These are phyloP conservation scores for Peromyscus aztecus DNA, from an alignment of 2,797 vertebrate genomes.

Conservation along the genomic window DNA sequence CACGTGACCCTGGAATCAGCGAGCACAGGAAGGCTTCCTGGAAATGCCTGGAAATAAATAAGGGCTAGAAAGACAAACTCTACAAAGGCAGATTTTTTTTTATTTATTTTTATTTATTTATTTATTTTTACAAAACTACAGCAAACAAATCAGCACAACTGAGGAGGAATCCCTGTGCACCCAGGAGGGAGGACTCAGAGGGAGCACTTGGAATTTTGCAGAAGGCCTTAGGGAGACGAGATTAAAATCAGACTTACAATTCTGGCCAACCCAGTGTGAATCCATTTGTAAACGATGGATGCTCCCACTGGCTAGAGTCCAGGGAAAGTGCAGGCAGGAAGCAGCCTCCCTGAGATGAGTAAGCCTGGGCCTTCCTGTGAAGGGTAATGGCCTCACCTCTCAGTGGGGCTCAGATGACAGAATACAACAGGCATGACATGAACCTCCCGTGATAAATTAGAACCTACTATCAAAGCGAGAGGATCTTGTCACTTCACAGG, in stretches of 20 bases:
- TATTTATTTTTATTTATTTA: no score
- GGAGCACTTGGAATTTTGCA: conserved; percentile 37
- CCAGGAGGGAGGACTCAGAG: background rate
- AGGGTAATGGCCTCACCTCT: conserved; percentile 72
- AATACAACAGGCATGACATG: conserved; percentile 67
- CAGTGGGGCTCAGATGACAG: conserved; percentile 36
- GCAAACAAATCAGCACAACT: conserved; percentile 30
- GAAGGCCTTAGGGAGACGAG: conserved; percentile 23
- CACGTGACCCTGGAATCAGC: conserved; percentile 13
- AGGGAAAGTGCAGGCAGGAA: conserved; percentile 70
- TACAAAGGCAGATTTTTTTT: conserved; percentile 10
- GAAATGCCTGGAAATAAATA: conserved; percentile 16
- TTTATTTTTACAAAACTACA: background rate
- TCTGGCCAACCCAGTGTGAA: conserved; percentile 31
- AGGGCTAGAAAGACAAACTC: background rate
- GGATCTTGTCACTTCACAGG: conserved; percentile 67
- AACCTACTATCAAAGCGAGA: conserved; percentile 53
- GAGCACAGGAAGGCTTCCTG: background rate
- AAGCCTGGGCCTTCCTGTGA: conserved; percentile 68
- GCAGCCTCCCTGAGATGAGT: conserved; percentile 52
- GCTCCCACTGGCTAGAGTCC: conserved; percentile 75
- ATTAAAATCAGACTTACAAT: conserved; percentile 58
- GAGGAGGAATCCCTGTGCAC: background rate
- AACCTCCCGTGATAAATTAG: conserved; percentile 69
- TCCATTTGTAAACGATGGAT: conserved; percentile 70